Evolutionary conservation across 2,113 vertebrate species (phyloP), one percentile per base, ranked within the genome.

Genomic region (Eulemur rufifrons): DNA sequence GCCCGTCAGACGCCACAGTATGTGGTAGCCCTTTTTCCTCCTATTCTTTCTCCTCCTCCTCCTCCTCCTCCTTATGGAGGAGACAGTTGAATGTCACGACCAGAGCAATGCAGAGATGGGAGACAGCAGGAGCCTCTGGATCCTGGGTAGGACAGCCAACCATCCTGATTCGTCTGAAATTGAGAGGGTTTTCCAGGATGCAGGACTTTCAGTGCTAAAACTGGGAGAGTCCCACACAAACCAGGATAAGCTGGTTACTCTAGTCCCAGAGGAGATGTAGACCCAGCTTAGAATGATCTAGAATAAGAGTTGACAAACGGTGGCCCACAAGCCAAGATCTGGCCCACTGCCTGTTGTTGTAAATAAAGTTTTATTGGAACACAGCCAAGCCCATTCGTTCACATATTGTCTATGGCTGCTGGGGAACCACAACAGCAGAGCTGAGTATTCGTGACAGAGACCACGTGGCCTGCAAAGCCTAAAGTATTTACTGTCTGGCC

Each of bases 341-440:
- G 29, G 39, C 34, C 47, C 42, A 4, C 18, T 23, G 32, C 5
- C 71, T 69, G 25, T 15, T 66, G 73, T 54, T 59, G 39, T 85
- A 63, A 93, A 77, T 80, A 32, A 85, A 80, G 50, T 74, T 81
- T 86, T 95, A 64, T 81, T 56, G 90, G 47, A 37, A 88, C 64
- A n/a, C 9, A 17, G 76, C n/a, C 68, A n/a, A 1, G 4, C 23
- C 42, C 71, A 20, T 27, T 91, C 21, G 6, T 37, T 80, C 63
- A 34, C 12, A 20, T 59, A 18, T 50, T 39, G 23, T 69, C 80
- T 32, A 1, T 29, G 66, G 66, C 54, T 71, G n/a, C 63, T 83
- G 27, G 81, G 10, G 14, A 45, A 29, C 6, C 39, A 10, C 13
- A 42, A 66, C 10, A 27, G 42, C 39, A 52, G 54, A 37, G 37